Evolutionary conservation across 2,888 invertebrate species (phyloP).

Genomic region (Pasiphila rectangulata): DNA sequence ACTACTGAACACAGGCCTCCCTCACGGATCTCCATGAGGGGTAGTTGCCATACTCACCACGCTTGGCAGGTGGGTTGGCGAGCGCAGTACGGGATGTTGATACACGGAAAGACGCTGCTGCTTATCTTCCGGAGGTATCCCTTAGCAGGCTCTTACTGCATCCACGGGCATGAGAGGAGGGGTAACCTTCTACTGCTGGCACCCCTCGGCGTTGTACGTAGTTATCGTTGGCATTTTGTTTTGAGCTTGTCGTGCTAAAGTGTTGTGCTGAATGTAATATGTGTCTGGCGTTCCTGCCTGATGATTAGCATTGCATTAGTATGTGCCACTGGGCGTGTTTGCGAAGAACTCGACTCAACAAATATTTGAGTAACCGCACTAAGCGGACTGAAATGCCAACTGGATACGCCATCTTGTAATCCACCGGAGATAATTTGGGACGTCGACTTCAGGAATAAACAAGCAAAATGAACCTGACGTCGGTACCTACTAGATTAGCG

Average conservation of each 20-base stretch:
- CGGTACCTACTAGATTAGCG: conserved; percentile 4
- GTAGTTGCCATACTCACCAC: no score
- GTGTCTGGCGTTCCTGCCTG: conserved; percentile 59
- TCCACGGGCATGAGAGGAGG: no score
- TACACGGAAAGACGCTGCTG: no score
- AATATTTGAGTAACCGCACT: conserved; percentile 67
- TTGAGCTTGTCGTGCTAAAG: conserved; percentile 52
- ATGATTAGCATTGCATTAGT: conserved; percentile 74
- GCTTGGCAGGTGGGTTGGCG: no score
- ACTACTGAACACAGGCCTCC: no score
- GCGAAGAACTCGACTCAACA: conserved; percentile 57
- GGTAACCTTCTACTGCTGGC: no score
- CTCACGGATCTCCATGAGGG: no score
- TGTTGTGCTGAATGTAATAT: conserved; percentile 74
- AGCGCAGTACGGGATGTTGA: no score
- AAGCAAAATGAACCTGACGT: conserved; percentile 11
- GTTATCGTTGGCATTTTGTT: conserved; percentile 55
- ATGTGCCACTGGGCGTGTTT: conserved; percentile 64
- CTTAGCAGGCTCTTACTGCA: no score
- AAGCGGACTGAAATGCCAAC: conserved; percentile 44
- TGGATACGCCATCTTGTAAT: conserved; percentile 39
- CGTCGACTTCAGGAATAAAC: conserved; percentile 26
- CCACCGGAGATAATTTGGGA: conserved; percentile 32
- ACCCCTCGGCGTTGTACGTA: conserved; percentile 27
- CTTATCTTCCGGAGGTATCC: no score